These are phyloP conservation scores for Leptinotarsa peninsularis DNA, from an alignment of 2,888 invertebrate genomes.

Conservation along the genomic window DNA sequence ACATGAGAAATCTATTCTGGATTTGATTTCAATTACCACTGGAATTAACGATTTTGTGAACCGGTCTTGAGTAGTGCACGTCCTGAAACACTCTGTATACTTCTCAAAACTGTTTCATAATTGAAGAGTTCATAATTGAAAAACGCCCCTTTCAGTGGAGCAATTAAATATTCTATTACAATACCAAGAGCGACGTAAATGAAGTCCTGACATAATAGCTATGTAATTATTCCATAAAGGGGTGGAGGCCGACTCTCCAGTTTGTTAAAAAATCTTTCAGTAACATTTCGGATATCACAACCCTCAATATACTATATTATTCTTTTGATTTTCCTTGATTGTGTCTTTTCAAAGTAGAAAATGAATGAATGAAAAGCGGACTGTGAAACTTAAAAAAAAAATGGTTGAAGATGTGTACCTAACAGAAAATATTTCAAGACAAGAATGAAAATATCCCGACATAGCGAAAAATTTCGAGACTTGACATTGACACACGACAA, in stretches of 20 bases:
- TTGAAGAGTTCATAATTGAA: slow-evolving; percentile 1
- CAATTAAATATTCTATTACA: slow-evolving; percentile 15
- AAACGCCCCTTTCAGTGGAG: slow-evolving; percentile 1
- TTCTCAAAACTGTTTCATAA: background rate
- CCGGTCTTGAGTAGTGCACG: too few species aligned
- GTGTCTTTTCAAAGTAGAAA: background rate
- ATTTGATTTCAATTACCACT: too few species aligned
- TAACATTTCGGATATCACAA: background rate
- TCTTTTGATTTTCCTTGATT: background rate
- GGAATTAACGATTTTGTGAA: too few species aligned
- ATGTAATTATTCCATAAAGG: background rate
- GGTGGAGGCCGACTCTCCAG: background rate
- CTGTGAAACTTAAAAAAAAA: too few species aligned
- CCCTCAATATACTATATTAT: background rate
- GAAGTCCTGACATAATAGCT: slow-evolving; percentile 12
- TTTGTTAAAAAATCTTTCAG: background rate
- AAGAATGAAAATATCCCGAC: too few species aligned
- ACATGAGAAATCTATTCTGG: too few species aligned
- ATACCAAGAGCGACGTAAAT: background rate
- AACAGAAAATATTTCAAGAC: too few species aligned
- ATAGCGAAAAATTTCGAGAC: too few species aligned
- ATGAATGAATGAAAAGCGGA: background rate
- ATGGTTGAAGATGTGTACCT: too few species aligned
- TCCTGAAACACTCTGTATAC: too few species aligned
- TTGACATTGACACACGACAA: too few species aligned